Conservation (phyloP, 2,888 invertebrate genomes). For the Plebejus melissa region DNA sequence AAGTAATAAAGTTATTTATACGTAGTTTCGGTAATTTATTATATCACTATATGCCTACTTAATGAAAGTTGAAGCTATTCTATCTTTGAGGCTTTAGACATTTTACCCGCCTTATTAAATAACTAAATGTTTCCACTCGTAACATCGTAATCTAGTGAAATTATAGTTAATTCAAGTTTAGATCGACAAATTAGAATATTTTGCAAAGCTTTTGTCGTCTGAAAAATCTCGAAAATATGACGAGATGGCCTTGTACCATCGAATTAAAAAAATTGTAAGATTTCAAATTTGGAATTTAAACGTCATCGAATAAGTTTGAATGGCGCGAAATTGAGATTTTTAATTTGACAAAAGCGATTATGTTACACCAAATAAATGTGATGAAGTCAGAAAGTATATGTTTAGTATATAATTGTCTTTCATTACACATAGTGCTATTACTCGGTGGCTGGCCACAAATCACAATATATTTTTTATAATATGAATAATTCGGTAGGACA, state of each 20-base stretch:
- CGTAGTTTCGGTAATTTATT: conserved; percentile 27
- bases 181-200: conserved; percentile 24
- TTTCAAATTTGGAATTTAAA: neutral
- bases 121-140: conserved; percentile 26
- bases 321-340: conserved; percentile 28
- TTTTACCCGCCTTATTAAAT: conserved; percentile 44
- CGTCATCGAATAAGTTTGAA: neutral
- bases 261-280: neutral
- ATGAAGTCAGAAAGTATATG: conserved; percentile 47
- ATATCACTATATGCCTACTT: conserved; percentile 27
- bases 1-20: conserved; percentile 17
- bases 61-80: conserved; percentile 53
- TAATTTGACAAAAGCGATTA: conserved; percentile 40
- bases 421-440: conserved; percentile 44
- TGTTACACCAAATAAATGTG: conserved; percentile 52
- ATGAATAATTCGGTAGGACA: conserved; percentile 48
- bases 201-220: conserved; percentile 17
- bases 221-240: conserved; percentile 18
- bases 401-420: conserved; percentile 36
- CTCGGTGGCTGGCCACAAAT: conserved; percentile 75
- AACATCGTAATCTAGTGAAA: conserved; percentile 13
- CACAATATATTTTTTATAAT: conserved; percentile 61
- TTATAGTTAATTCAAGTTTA: conserved; percentile 27
- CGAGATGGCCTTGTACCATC: neutral
- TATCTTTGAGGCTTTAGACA: conserved; percentile 51